These are phyloP conservation scores for Thripadectes ignobilis DNA, from an alignment of 2,797 vertebrate species.

Conservation along the genomic window DNA sequence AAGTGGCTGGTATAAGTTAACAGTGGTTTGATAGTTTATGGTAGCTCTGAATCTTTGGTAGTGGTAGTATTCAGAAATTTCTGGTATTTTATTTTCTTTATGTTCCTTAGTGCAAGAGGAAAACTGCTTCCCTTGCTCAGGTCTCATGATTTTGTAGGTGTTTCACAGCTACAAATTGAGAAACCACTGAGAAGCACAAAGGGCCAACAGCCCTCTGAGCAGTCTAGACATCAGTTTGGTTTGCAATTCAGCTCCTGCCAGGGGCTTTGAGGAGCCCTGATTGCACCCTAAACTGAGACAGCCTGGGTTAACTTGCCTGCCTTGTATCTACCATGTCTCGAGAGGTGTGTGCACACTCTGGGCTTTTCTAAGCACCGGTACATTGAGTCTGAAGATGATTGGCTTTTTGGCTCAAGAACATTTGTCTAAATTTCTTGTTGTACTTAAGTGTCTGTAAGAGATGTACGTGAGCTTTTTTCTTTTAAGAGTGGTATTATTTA, in stretches of 20 bases:
- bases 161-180: neutral
- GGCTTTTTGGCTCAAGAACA: neutral
- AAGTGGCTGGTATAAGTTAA: neutral
- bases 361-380: neutral
- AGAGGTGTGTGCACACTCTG: neutral
- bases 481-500: neutral
- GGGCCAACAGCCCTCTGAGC: neutral
- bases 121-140: neutral
- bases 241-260: neutral
- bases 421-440: neutral
- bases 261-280: neutral
- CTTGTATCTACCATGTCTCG: neutral
- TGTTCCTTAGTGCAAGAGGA: neutral
- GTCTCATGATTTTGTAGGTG: neutral
- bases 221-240: neutral
- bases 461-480: neutral
- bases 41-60: neutral
- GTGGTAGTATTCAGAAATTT: neutral
- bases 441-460: neutral
- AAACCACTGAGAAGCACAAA: neutral
- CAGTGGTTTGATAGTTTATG: neutral
- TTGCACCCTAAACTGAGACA: neutral
- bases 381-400: neutral
- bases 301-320: neutral
- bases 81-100: neutral